Percentiles rank a stretch among this genome's conserved stretches.
Conservation (phyloP, 2,797 vertebrate species). For the Eutrigla gurnardus region DNA sequence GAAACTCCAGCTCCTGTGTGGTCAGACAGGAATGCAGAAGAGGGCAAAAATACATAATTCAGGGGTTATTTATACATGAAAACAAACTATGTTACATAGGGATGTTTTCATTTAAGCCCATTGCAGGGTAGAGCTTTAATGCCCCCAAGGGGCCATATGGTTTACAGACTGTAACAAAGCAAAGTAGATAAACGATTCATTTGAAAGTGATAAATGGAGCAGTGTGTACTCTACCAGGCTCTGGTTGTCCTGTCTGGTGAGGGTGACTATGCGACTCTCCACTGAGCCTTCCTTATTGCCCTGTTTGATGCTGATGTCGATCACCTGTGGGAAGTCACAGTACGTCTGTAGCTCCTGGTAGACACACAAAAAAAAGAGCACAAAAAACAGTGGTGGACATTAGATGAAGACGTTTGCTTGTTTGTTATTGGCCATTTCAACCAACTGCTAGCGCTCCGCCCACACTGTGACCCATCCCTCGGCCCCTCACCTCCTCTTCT, state of each 20-base stretch:
- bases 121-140: neutral
- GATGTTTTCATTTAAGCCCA: neutral
- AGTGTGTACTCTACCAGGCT: conserved; percentile 84
- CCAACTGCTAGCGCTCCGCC: conserved; percentile 38
- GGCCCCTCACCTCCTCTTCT: conserved; percentile 84
- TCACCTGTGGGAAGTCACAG: conserved; percentile 96
- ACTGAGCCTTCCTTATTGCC: conserved; percentile 90
- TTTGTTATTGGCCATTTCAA: conserved; percentile 1
- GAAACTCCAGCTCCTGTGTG: conserved; percentile 92
- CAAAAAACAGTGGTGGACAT: neutral
- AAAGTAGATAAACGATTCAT: neutral
- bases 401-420: neutral
- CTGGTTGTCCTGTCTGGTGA: conserved; percentile 92
- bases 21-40: conserved; percentile 12
- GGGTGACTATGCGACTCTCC: conserved; percentile 94
- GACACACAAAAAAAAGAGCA: neutral
- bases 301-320: conserved; percentile 97
- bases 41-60: neutral
- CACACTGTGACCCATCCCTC: neutral
- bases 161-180: neutral
- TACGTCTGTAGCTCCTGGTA: conserved; percentile 90
- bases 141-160: too few species aligned
- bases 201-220: neutral
- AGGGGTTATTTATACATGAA: neutral
- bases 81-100: neutral